Conservation (phyloP, 2,113 vertebrate genomes). For the Lathamus discolor region DNA sequence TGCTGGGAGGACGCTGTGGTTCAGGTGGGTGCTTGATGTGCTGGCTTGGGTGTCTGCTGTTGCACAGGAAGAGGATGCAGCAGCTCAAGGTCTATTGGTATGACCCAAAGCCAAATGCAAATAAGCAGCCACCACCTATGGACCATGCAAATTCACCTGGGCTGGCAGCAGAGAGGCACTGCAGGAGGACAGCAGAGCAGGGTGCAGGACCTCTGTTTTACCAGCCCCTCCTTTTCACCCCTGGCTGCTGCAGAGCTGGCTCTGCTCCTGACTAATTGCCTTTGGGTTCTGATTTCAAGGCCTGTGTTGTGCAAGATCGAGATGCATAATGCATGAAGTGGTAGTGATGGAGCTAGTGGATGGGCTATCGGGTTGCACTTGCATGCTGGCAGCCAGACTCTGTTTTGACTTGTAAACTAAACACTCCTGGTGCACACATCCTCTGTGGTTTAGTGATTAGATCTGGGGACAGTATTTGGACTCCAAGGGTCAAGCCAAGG, state of each 20-base stretch:
- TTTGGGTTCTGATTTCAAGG: background rate
- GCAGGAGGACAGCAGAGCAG: background rate
- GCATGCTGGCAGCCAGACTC: background rate
- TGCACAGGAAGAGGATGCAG: background rate
- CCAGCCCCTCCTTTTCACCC: background rate
- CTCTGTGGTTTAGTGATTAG: slow-evolving; percentile 43
- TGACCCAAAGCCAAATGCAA: background rate
- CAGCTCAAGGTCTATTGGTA: background rate
- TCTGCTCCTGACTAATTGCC: background rate
- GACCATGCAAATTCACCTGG: background rate
- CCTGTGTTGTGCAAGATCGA: background rate
- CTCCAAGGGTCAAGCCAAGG: background rate
- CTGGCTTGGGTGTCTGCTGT: background rate
- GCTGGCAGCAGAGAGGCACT: background rate
- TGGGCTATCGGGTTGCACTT: background rate
- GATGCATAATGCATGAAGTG: slow-evolving; percentile 18
- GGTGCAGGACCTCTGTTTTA: background rate
- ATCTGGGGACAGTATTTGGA: background rate
- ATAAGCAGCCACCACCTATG: background rate
- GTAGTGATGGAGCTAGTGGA: background rate
- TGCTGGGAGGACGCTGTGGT: background rate
- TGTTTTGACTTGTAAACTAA: slow-evolving; percentile 48
- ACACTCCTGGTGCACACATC: background rate
- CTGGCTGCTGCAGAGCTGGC: background rate
- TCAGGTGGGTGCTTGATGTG: background rate